phyloP scores from a whole-genome alignment of 2,113 vertebrate genomes.

The Melanerpes formicivorus region DNA sequence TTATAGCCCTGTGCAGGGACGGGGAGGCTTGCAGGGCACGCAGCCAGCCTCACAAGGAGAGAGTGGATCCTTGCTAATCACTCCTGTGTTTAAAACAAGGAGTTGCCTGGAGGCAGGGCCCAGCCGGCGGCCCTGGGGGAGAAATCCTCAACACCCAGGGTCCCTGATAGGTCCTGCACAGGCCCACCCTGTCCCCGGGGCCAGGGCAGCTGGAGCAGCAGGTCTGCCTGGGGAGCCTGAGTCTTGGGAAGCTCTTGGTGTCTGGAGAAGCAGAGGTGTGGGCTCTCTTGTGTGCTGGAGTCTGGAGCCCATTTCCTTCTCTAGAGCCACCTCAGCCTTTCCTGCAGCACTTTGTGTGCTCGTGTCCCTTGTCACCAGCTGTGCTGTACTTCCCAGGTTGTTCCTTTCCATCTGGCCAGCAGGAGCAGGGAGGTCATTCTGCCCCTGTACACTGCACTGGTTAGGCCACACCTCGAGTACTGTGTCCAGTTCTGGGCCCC shows the following conservation, averaged over 20 bases:
- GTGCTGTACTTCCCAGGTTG: neutral
- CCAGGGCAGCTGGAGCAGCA: neutral
- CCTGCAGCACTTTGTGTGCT: neutral
- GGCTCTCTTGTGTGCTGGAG: neutral
- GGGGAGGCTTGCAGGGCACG: conserved; percentile 38
- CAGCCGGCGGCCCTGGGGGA: neutral
- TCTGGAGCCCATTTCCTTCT: neutral
- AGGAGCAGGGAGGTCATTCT: too few relatives aligned
- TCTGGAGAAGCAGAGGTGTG: neutral
- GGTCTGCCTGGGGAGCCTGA: neutral
- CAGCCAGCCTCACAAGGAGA: conserved; percentile 46
- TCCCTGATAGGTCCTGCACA: neutral
- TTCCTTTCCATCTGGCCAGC: neutral
- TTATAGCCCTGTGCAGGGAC: conserved; percentile 44
- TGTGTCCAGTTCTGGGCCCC: too few relatives aligned
- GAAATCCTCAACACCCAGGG: neutral
- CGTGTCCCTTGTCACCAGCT: neutral
- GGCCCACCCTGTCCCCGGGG: neutral
- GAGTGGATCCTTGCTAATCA: conserved; percentile 48
- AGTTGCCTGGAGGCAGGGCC: neutral
- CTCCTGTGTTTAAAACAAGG: conserved; percentile 39
- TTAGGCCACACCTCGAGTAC: too few relatives aligned
- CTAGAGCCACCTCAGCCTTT: neutral
- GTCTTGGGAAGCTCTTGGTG: neutral
- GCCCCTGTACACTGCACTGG: too few relatives aligned